Percentiles rank a stretch among this genome's conserved stretches.
These are phyloP conservation scores for Strix uralensis DNA, from an alignment of 2,113 vertebrate genomes.

Conservation along the genomic window DNA sequence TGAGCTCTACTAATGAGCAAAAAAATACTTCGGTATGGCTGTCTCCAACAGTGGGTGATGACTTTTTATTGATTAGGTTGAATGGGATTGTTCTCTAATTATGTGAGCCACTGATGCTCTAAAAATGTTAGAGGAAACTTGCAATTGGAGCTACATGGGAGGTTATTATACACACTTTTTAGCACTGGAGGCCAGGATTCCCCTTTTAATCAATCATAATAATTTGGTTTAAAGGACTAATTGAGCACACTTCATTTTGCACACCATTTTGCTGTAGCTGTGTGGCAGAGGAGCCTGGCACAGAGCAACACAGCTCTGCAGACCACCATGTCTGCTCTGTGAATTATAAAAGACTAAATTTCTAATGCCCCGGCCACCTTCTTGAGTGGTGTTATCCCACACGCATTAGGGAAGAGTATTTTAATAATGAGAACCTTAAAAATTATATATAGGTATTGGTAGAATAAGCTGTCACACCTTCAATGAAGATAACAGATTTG, in stretches of 20 bases:
- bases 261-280: background rate
- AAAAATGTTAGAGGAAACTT: conserved; percentile 35
- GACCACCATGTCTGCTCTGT: background rate
- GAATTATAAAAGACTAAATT: background rate
- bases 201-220: conserved; percentile 35
- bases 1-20: conserved; percentile 54
- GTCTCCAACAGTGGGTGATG: background rate
- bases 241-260: background rate
- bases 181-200: conserved; percentile 23
- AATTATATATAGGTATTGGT: background rate
- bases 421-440: conserved; percentile 17
- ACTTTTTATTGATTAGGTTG: conserved; percentile 71
- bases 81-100: conserved; percentile 70
- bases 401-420: background rate
- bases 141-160: background rate
- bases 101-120: conserved; percentile 50
- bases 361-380: background rate
- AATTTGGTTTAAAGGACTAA: conserved; percentile 14
- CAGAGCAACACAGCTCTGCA: background rate
- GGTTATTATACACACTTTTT: background rate
- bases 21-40: background rate
- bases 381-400: background rate
- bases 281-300: background rate
- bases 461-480: conserved; percentile 47
- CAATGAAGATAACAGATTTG: conserved; percentile 61